Evolutionary conservation across 2,797 vertebrate species (phyloP).

Genomic region (Threskiornis aethiopicus): DNA sequence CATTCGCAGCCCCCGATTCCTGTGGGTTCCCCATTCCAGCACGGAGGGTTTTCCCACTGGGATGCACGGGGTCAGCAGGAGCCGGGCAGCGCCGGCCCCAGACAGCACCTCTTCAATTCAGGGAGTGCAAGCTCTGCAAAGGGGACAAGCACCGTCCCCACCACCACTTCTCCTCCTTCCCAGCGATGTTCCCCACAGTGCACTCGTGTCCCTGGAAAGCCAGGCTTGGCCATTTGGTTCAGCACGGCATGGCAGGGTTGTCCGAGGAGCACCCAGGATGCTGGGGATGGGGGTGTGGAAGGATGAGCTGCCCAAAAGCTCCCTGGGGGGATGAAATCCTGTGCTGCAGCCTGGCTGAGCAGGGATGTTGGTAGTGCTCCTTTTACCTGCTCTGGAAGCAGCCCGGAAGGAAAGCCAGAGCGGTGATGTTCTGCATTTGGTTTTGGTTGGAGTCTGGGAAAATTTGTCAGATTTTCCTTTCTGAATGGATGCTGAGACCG

Average conservation of each 20-base stretch:
- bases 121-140: background rate
- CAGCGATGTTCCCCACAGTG: fast-evolving
- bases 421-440: fast-evolving
- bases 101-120: background rate
- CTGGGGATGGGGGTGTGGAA: background rate
- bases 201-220: background rate
- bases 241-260: fast-evolving
- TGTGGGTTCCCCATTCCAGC: background rate
- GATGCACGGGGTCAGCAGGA: background rate
- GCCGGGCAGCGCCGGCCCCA: background rate
- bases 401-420: background rate
- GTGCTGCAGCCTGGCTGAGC: background rate
- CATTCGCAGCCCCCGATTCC: background rate
- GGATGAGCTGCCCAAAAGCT: background rate
- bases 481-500: background rate
- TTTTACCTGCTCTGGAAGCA: background rate
- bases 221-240: fast-evolving
- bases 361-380: background rate
- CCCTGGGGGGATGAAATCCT: background rate
- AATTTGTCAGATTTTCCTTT: background rate
- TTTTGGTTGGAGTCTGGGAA: background rate
- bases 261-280: background rate
- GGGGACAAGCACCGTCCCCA: background rate
- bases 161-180: background rate
- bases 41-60: fast-evolving